Base-by-base conservation (phyloP, 2,797 vertebrate genomes). In the Myotis myotis region DNA sequence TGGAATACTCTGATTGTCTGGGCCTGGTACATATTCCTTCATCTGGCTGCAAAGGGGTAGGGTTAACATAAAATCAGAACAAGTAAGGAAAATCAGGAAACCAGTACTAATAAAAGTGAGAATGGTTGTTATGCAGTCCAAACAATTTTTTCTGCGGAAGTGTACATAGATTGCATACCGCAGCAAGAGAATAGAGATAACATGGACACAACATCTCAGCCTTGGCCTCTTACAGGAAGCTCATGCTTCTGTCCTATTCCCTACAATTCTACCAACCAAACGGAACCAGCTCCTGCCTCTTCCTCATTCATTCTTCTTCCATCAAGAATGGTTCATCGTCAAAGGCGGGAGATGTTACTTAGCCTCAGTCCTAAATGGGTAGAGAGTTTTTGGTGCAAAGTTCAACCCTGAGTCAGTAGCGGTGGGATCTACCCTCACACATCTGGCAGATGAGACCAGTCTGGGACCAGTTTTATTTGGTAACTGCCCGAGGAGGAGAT, bases 371-470 rank as follows among this genome's bases (percentile, higher is more conserved):
- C 85, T 90, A 83, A 86, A 72, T 80, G 85, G 80, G 92, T 86
- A 64, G 71, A 94, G 92, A 88, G 90, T 70, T 95, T 93, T 38
- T 70, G 87, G 81, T 92, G 57, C 13, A 53, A 94, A 94, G 94
- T 83, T 96, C 89, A 91, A 75, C 66, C 74, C 70, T 33, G 10
- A 92, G 74, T 95, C 70, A 41, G 70, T 22, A 38, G 41, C 53
- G 36, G 85, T 72, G 66, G 62, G 36, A 70, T 91, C 70, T 78
- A 33, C 93, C 92, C 95, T 93, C 95, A 95, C 95, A 20, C 8
- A 49, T 76, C 86, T 95, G 93, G 95, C 95, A 96, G 55, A 64
- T 25, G 25, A 94, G 53, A 28, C 15, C 3, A 17, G 81, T 70
- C 66, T 70, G 68, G 86, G 57, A 90, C 85, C 83, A 66, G 60